These are phyloP conservation scores for Gymnothorax reevesii DNA, from an alignment of 2,797 vertebrate genomes.

Conservation along the genomic window DNA sequence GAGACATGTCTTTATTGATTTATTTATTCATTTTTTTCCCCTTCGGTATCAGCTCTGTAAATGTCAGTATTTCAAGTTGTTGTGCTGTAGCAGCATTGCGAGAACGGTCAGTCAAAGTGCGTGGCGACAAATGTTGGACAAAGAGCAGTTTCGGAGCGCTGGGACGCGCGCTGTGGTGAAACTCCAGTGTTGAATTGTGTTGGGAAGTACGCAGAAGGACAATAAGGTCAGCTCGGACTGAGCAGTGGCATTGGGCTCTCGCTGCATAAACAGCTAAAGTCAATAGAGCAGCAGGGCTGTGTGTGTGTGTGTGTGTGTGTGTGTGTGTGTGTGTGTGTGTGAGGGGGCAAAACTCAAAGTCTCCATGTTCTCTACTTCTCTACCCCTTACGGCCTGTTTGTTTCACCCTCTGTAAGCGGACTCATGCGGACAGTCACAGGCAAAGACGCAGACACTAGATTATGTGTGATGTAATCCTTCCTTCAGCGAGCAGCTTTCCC, in stretches of 20 bases:
- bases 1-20: not conserved
- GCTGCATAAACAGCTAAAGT: slow-evolving; percentile 19
- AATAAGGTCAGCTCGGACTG: not conserved
- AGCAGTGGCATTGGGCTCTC: slow-evolving; percentile 14
- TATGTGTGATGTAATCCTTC: not conserved
- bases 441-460: not conserved
- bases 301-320: slow-evolving; percentile 18
- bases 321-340: not conserved
- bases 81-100: not conserved
- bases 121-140: not conserved
- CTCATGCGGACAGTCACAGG: not conserved
- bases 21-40: too few relatives aligned
- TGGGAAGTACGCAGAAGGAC: slow-evolving; percentile 7
- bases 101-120: not conserved
- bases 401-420: not conserved
- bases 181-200: not conserved
- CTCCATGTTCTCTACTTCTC: not conserved
- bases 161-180: not conserved
- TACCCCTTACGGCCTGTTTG: not conserved
- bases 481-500: not conserved
- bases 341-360: not conserved
- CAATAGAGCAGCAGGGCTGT: not conserved
- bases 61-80: not conserved
- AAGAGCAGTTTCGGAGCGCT: not conserved
- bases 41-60: too few relatives aligned